phyloP scores from a whole-genome alignment of 2,888 invertebrate species.

The Sphinx pinastri region DNA sequence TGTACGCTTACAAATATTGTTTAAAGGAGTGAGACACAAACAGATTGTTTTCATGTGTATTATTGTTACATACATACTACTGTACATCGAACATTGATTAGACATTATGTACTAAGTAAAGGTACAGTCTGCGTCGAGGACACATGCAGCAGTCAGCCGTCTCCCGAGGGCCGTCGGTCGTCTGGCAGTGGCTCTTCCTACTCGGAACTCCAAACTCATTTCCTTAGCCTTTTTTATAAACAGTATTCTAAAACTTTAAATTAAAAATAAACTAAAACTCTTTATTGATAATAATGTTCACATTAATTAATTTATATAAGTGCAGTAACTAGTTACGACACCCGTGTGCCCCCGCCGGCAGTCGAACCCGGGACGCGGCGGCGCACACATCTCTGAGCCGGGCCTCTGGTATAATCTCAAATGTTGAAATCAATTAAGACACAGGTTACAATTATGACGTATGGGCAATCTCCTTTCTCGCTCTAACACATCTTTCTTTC shows the following conservation, averaged over 20 bases:
- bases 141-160: too few species aligned
- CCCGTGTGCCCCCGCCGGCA: neutral
- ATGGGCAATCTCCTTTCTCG: conserved; percentile 15
- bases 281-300: conserved; percentile 12
- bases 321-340: too few species aligned
- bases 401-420: neutral
- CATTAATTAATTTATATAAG: neutral
- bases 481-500: conserved; percentile 1
- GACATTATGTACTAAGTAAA: too few species aligned
- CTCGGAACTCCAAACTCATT: too few species aligned
- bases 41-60: neutral
- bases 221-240: too few species aligned
- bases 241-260: too few species aligned
- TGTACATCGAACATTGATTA: too few species aligned
- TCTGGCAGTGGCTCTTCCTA: too few species aligned
- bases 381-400: neutral
- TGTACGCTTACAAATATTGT: neutral
- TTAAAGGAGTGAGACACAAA: neutral
- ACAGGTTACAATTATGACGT: neutral
- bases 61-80: too few species aligned
- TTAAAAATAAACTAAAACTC: neutral
- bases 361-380: neutral
- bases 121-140: too few species aligned
- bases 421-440: neutral
- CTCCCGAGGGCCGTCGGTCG: too few species aligned